Conservation (phyloP, 2,113 vertebrate species). For the Piliocolobus tephrosceles region DNA sequence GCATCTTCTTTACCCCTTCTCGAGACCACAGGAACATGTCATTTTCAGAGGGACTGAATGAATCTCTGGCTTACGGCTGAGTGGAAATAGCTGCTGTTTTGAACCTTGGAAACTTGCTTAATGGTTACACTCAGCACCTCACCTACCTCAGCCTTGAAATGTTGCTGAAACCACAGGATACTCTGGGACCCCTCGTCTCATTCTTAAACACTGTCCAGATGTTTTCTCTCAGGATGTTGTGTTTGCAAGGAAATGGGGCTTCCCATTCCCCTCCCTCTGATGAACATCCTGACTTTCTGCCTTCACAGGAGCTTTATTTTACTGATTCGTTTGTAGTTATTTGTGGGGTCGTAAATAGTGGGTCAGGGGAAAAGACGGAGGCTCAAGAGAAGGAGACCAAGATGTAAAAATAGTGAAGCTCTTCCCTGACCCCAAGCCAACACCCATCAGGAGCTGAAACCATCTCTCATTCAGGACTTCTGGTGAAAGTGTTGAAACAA, state of each 20-base stretch:
- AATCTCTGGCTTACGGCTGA: background rate
- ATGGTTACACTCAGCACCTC: background rate
- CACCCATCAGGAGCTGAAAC: constrained; percentile 19
- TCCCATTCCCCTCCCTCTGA: background rate
- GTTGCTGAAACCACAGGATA: background rate
- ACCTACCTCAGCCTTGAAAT: background rate
- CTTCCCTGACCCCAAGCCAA: background rate
- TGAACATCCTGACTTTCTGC: background rate
- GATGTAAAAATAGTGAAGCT: background rate
- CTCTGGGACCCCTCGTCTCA: background rate
- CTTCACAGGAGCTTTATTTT: background rate
- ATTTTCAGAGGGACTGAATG: background rate
- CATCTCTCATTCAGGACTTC: background rate
- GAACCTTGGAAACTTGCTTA: background rate
- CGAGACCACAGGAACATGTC: background rate
- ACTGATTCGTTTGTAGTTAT: background rate
- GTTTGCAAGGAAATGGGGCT: background rate
- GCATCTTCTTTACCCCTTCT: background rate
- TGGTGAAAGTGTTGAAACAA: constrained; percentile 56
- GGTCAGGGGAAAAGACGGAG: background rate
- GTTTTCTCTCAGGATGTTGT: background rate
- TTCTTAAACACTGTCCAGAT: background rate
- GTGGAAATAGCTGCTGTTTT: constrained; percentile 1
- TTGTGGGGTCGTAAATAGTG: background rate
- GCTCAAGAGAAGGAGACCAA: background rate